Conservation (phyloP, 1,140 invertebrate genomes). For the Geopemphigus sp. region DNA sequence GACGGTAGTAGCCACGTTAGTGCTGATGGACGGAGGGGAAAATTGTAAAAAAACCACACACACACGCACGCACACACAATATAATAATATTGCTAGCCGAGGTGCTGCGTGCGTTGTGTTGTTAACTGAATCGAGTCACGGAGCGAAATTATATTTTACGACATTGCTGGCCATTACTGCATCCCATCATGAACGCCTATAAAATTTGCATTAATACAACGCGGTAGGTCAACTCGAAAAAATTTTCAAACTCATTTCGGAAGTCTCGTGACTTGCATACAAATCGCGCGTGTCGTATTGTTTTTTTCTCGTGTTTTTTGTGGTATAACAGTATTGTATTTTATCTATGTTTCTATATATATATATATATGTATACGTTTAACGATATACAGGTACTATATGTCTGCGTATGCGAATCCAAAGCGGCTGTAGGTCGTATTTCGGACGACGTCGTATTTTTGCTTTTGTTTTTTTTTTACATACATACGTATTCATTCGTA, state of each 20-base stretch:
- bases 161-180: slow-evolving; percentile 14
- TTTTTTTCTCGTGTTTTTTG: neutral
- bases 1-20: no score
- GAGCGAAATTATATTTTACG: slow-evolving; percentile 30
- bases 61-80: no score
- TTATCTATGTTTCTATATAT: no score
- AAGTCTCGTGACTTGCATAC: slow-evolving; percentile 18
- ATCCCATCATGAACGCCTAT: slow-evolving; percentile 42
- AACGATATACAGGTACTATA: neutral
- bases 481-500: no score
- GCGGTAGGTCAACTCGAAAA: slow-evolving; percentile 41
- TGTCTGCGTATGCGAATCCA: neutral
- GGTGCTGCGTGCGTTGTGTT: neutral
- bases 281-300: slow-evolving; percentile 19
- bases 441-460: neutral
- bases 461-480: no score
- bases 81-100: no score
- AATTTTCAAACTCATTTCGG: slow-evolving; percentile 16
- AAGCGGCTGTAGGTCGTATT: neutral
- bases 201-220: slow-evolving; percentile 23
- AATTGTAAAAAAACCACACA: no score
- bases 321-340: neutral
- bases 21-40: no score
- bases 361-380: neutral
- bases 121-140: slow-evolving; percentile 42